Base-by-base conservation (phyloP, 2,797 vertebrate genomes). In the Rhinoraja longicauda region DNA sequence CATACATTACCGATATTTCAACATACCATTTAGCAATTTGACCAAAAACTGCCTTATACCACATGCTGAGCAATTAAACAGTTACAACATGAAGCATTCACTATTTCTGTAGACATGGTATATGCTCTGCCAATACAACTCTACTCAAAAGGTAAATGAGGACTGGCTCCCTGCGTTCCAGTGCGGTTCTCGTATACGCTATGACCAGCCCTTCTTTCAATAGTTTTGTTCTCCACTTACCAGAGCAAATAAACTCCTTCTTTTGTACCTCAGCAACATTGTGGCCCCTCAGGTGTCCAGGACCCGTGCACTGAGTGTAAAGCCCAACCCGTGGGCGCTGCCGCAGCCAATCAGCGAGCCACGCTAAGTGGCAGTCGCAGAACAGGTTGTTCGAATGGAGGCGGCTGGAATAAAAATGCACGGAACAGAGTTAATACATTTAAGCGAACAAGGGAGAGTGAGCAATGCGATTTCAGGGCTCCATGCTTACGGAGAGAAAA, bases 181-280 rank as follows among this genome's bases (percentile, higher is more conserved):
- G 17, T 8, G 6, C 13, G 21, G 70, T 67, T 19, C 39, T 53
- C 24, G 53, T 4, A 19, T 13, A 13, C 29, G 39, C 24, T 92
- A 53, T 53, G 39, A 75, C 45, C 67, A 92, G 39, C 67, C 32
- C 39, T 13, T 70, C 15, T 45, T 26, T 82, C 84, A 82, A 91
- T 75, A 57, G 24, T n/a, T 75, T 45, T 59, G 39, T 59, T 91
- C 78, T 36, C 75, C 93, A 57, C 97, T 97, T 97, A 99, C 99
- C 98, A 64, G 97, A 96, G 96, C 99, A 99, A 94, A 97, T 96
- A 94, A 99, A 99, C 95, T 99, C 98, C 93, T 98, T 97, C 95
- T 99, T 99, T 94, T 99, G 98, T 93, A 99, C 98, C 96, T 99
- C 99, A 0, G 99, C 98, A 10, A 99, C 98, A 0, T 99, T 99